Conservation (phyloP, 2,113 vertebrate species). For the Anguilla rostrata region DNA sequence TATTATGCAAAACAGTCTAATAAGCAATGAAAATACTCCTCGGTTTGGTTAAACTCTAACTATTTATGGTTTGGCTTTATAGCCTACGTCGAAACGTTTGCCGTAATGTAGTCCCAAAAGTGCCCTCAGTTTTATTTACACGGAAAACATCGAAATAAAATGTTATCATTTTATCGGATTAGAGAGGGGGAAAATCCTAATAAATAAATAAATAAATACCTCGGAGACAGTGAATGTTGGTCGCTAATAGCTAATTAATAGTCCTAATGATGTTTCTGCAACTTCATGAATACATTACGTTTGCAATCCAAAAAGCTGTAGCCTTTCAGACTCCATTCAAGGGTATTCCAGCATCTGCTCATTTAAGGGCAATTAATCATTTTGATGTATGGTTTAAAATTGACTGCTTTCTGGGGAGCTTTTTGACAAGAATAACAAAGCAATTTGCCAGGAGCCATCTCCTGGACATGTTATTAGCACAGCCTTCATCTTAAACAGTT, state of each 20-base stretch:
- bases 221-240: slow-evolving; percentile 33
- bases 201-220: not conserved
- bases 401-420: slow-evolving; percentile 92
- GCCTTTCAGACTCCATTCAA: slow-evolving; percentile 77
- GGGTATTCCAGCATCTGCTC: slow-evolving; percentile 95
- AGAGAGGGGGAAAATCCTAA: not conserved
- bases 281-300: slow-evolving; percentile 86
- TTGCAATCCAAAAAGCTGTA: slow-evolving; percentile 71
- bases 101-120: not conserved
- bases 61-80: not conserved
- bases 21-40: slow-evolving; percentile 36
- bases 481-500: slow-evolving; percentile 80
- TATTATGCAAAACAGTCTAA: not conserved
- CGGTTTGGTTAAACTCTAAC: not conserved
- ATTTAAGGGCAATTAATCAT: slow-evolving; percentile 98
- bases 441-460: slow-evolving; percentile 96
- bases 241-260: slow-evolving; percentile 88
- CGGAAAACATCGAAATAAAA: slow-evolving; percentile 9
- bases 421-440: slow-evolving; percentile 99
- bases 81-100: not conserved
- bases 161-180: slow-evolving; percentile 1
- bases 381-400: slow-evolving; percentile 97
- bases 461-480: slow-evolving; percentile 90
- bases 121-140: not conserved
- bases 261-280: slow-evolving; percentile 81